These are phyloP conservation scores for Eira barbara DNA, from an alignment of 2,113 vertebrate genomes.

Conservation along the genomic window DNA sequence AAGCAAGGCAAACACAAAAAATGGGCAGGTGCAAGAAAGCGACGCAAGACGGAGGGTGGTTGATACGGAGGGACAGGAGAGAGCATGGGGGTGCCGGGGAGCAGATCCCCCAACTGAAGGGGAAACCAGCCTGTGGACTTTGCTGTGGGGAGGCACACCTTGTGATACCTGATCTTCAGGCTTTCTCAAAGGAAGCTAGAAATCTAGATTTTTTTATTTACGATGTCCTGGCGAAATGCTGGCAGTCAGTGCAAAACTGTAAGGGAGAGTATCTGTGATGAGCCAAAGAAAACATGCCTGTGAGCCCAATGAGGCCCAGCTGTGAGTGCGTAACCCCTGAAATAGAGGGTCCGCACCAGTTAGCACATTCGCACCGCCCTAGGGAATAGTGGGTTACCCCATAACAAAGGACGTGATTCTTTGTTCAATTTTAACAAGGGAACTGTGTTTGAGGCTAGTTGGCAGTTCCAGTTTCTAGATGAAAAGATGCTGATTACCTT, in stretches of 20 bases:
- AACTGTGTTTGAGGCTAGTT: not conserved
- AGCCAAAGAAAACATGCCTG: not conserved
- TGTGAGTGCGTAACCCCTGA: not conserved
- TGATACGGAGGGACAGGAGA: not conserved
- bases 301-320: not conserved
- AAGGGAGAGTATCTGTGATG: not conserved
- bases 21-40: not conserved
- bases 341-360: not conserved
- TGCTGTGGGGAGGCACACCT: not conserved
- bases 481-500: not conserved
- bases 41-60: too few relatives aligned
- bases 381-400: not conserved
- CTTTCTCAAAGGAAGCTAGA: not conserved
- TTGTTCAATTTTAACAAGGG: not conserved
- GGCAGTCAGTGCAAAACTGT: not conserved
- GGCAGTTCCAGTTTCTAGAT: not conserved
- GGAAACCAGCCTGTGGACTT: not conserved
- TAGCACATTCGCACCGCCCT: not conserved
- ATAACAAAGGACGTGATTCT: not conserved
- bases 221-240: not conserved
- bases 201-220: not conserved
- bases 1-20: not conserved
- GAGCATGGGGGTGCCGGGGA: rapidly evolving
- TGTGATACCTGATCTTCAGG: too few relatives aligned
- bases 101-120: not conserved